Base-by-base conservation (phyloP, 2,888 invertebrate species). In the Synanthedon formicaeformis region DNA sequence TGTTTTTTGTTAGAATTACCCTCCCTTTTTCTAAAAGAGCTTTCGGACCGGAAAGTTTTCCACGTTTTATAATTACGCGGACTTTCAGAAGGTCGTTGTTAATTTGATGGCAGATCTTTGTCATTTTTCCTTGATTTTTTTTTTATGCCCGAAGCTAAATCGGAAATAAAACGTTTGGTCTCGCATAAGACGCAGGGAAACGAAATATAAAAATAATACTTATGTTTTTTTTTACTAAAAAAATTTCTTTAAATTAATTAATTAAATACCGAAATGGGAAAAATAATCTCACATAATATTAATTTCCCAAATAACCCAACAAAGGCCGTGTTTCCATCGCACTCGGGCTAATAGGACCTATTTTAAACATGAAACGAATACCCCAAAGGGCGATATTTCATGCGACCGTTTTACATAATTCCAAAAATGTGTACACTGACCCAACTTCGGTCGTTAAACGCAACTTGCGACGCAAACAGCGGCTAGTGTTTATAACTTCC, bases 271-370 rank as follows among this genome's bases (percentile, higher is more conserved):
- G 34, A 3, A 34, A 34, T 10, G 8, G 10, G 10, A 34, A 34
- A 34, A 23, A 49, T 16, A 18, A 60, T 63, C 58, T 58, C 56
- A 61, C 56, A 61, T 64, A 58, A 58, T 61, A 68, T 67, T 69
- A 68, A 68, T 71, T 66, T 62, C 60, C 63, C 57, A 69, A 69
- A 67, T 66, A 62, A 64, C 58, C 66, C 61, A 66, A 69, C 68
- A 71, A 68, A 62, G 62, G 60, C 57, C 49, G 13, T 49, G 8
- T 16, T 49, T n/a, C 50, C 50, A 23, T 13, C 27, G 40, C 50
- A 58, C 52, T 50, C 52, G 53, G 55, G 59, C 61, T 69, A 68
- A 65, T 68, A 65, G 64, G 60, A 57, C 60, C 59, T 61, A 61
- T 62, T 70, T 65, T 60, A 63, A 63, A 64, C 60, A 62, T 59